Evolutionary conservation across 2,113 vertebrate species (phyloP).

Genomic region (Antechinus flavipes): DNA sequence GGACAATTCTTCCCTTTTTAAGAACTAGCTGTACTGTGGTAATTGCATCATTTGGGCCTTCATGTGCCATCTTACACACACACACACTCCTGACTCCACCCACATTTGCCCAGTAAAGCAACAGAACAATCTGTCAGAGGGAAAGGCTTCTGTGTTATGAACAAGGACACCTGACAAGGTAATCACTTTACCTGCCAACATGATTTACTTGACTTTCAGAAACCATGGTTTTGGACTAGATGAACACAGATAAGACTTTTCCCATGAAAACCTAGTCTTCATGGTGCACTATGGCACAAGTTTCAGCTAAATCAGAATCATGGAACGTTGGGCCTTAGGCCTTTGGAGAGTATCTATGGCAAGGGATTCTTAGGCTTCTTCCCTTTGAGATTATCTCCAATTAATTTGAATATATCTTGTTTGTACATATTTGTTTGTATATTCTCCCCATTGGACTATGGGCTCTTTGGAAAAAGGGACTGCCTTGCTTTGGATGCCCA

Average conservation of each 20-base stretch:
- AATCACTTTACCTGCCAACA: background rate
- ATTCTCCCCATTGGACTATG: too few relatives aligned
- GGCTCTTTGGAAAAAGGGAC: too few relatives aligned
- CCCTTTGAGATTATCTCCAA: too few relatives aligned
- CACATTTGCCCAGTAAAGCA: background rate
- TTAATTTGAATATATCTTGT: too few relatives aligned
- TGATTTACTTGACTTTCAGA: background rate
- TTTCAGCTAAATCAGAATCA: background rate
- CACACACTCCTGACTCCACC: background rate
- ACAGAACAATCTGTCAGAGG: background rate
- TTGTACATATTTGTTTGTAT: too few relatives aligned
- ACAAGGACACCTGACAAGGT: background rate
- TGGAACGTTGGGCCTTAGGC: background rate
- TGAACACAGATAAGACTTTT: background rate
- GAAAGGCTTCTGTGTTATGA: conserved; percentile 24
- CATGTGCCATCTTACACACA: conserved; percentile 4
- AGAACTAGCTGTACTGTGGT: background rate
- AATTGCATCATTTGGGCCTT: background rate
- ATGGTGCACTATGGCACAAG: background rate
- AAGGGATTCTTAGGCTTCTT: background rate
- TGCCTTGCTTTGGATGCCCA: too few relatives aligned
- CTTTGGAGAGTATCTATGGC: background rate
- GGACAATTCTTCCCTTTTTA: background rate
- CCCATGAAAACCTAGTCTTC: background rate
- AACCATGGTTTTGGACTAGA: background rate